phyloP scores from a whole-genome alignment of 1,140 invertebrate species.

The Mizuhopecten yessoensis region DNA sequence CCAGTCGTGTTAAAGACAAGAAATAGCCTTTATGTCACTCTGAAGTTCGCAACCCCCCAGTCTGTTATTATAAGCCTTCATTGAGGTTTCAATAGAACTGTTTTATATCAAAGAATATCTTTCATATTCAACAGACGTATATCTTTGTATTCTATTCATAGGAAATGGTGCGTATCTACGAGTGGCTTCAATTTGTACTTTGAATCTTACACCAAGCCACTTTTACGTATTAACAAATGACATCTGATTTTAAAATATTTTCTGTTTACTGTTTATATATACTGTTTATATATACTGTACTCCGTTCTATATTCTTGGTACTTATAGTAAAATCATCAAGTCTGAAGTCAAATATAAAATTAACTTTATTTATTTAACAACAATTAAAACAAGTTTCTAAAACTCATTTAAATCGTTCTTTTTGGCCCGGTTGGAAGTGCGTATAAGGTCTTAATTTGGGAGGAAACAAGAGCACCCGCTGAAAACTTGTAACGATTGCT shows the following conservation, averaged over 20 bases:
- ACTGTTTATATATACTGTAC: no score
- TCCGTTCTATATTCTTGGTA: no score
- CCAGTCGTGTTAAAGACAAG: slow-evolving; percentile 21
- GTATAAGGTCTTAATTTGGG: no score
- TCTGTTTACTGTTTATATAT: neutral
- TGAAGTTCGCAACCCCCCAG: neutral
- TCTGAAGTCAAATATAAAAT: no score
- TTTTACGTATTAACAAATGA: neutral
- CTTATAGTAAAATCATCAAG: no score
- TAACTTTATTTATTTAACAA: no score
- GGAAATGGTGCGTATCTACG: neutral
- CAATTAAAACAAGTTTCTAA: no score
- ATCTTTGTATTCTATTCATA: neutral
- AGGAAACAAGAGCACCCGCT: no score
- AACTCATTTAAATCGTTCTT: no score
- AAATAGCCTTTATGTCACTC: slow-evolving; percentile 39
- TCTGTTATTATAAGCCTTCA: neutral
- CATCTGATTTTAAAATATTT: neutral
- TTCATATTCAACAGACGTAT: neutral
- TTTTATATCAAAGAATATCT: neutral
- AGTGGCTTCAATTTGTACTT: neutral
- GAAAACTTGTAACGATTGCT: no score
- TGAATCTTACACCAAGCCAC: neutral
- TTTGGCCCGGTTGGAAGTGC: no score
- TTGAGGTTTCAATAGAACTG: neutral